A percentile compares a stretch with the other conserved stretches of the same genome.
Evolutionary conservation across 1,140 invertebrate genomes (phyloP).

Genomic region (Tetramorium simillimum): DNA sequence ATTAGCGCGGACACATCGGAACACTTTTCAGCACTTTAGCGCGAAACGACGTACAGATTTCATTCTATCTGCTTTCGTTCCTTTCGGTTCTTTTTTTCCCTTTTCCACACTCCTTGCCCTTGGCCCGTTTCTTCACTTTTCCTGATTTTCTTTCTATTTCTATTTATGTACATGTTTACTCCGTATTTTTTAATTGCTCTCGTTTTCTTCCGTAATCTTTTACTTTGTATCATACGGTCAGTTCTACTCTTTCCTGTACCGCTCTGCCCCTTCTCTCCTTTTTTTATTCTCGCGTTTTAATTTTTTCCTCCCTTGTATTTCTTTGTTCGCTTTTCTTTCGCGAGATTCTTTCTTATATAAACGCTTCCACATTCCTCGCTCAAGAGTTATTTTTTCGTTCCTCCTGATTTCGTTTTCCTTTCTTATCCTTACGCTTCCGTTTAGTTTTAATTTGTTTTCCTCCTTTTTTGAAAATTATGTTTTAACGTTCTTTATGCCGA

Average conservation of each 20-base stretch:
- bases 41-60: slow-evolving; percentile 46
- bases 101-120: neutral
- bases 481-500: slow-evolving; percentile 54
- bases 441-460: slow-evolving; percentile 10
- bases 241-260: neutral
- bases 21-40: slow-evolving; percentile 81
- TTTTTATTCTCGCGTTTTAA: slow-evolving; percentile 32
- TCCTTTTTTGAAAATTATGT: slow-evolving; percentile 11
- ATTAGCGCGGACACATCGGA: slow-evolving; percentile 79
- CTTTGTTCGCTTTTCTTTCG: neutral
- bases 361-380: neutral
- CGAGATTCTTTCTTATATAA: slow-evolving; percentile 13
- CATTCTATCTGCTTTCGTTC: slow-evolving; percentile 41
- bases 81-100: neutral
- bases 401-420: neutral
- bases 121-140: neutral
- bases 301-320: neutral
- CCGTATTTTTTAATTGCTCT: slow-evolving; percentile 17
- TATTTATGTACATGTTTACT: slow-evolving; percentile 8
- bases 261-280: neutral
- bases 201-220: slow-evolving; percentile 14
- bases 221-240: neutral
- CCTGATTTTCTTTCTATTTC: slow-evolving; percentile 18
- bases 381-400: slow-evolving; percentile 7
- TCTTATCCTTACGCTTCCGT: neutral